phyloP scores from a whole-genome alignment of 2,888 invertebrate species.

The Congeria kusceri region DNA sequence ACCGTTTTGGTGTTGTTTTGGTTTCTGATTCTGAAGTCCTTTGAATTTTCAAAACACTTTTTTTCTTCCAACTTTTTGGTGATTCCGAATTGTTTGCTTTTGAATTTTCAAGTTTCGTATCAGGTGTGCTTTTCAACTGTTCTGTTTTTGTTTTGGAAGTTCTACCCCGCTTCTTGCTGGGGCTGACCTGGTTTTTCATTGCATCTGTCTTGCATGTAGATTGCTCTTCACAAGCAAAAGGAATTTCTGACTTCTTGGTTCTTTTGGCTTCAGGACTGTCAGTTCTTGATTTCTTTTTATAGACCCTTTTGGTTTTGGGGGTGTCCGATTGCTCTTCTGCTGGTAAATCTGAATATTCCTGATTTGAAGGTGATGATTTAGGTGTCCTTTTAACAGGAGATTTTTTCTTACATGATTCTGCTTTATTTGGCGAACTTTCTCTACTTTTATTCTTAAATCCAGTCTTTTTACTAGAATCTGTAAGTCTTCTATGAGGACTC shows the following conservation, averaged over 20 bases:
- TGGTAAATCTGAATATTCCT: no score
- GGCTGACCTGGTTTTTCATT: not conserved
- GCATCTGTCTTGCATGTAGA: not conserved
- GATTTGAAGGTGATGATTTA: conserved; percentile 6
- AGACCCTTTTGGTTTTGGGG: no score
- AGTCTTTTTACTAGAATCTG: conserved; percentile 32
- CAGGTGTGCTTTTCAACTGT: not conserved
- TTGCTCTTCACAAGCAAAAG: not conserved
- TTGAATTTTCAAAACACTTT: not conserved
- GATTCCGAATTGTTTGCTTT: not conserved
- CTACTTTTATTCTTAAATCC: conserved; percentile 15
- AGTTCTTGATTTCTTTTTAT: no score
- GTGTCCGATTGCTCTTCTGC: no score
- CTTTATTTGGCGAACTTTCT: conserved; percentile 2
- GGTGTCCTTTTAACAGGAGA: conserved; percentile 5
- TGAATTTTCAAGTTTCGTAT: not conserved
- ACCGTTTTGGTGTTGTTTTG: not conserved
- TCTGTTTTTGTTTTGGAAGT: no score
- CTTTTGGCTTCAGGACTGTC: no score
- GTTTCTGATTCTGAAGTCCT: not conserved
- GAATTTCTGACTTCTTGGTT: conserved; percentile 1
- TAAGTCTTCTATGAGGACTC: not conserved
- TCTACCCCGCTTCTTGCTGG: no score
- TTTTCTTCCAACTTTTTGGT: conserved; percentile 23
- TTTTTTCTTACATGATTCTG: not conserved